Evolutionary conservation across 2,113 vertebrate species (phyloP).

Genomic region (Psophia crepitans): DNA sequence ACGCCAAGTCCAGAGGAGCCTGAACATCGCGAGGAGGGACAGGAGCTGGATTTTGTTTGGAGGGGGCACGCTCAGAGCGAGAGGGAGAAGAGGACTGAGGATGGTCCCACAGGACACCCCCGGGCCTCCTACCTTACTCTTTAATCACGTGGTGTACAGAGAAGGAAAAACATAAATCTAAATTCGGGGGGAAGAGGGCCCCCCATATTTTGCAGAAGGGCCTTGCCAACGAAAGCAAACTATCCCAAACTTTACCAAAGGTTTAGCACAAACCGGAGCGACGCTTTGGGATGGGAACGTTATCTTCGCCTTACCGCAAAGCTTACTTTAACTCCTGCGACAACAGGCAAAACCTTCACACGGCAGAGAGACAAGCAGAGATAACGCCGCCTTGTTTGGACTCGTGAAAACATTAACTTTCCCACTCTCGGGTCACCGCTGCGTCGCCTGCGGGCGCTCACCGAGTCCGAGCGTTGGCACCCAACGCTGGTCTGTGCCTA

Average conservation of each 20-base stretch:
- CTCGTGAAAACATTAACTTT: neutral
- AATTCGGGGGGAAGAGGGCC: neutral
- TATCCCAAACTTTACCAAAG: neutral
- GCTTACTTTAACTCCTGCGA: neutral
- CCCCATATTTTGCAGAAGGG: rapidly evolving
- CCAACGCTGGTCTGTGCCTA: rapidly evolving
- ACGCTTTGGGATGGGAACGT: neutral
- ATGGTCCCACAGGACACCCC: neutral
- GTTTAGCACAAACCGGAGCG: rapidly evolving
- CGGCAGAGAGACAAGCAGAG: rapidly evolving
- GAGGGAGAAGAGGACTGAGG: neutral
- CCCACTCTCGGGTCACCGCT: neutral
- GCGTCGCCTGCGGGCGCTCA: rapidly evolving
- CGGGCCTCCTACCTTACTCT: neutral
- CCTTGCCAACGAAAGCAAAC: rapidly evolving
- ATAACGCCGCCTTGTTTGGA: neutral
- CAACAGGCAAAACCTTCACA: neutral
- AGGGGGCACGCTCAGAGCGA: rapidly evolving
- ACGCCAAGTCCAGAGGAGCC: rapidly evolving
- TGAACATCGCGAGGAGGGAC: rapidly evolving
- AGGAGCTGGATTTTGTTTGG: neutral
- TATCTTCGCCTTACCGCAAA: rapidly evolving
- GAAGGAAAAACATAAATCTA: neutral
- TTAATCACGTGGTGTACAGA: rapidly evolving
- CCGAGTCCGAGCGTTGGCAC: neutral